Conservation (phyloP, 2,113 vertebrate species). For the Tachysurus vachellii region DNA sequence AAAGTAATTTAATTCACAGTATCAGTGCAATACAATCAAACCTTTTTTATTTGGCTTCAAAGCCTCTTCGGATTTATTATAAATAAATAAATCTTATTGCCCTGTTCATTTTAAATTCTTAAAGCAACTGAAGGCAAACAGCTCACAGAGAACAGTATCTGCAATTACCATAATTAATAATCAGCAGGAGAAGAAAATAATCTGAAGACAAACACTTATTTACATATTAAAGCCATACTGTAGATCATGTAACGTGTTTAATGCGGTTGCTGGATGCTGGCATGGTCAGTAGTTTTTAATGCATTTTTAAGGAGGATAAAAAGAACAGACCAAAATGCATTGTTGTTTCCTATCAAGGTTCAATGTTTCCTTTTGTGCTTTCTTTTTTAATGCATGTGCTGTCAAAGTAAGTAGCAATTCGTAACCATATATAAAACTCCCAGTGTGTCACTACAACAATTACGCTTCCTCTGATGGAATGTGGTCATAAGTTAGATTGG, state of each 20-base stretch:
- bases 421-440: not conserved
- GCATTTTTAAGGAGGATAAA: not conserved
- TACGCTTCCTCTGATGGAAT: not conserved
- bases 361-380: not conserved
- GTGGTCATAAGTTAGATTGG: not conserved
- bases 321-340: not conserved
- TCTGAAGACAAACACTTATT: not conserved
- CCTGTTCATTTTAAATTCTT: not conserved
- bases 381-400: not conserved
- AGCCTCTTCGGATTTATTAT: not conserved
- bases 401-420: not conserved
- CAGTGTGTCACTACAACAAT: constrained; percentile 15
- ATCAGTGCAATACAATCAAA: not conserved
- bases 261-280: not conserved
- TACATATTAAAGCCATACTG: not conserved
- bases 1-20: constrained; percentile 4
- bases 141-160: not conserved
- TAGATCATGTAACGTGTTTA: not conserved
- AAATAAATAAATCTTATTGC: not conserved
- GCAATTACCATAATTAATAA: not conserved
- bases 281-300: not conserved
- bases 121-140: not conserved
- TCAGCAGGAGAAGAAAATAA: not conserved
- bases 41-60: not conserved
- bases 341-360: not conserved